Conservation (phyloP, 1,140 invertebrate species). For the Melanaphis sacchari region DNA sequence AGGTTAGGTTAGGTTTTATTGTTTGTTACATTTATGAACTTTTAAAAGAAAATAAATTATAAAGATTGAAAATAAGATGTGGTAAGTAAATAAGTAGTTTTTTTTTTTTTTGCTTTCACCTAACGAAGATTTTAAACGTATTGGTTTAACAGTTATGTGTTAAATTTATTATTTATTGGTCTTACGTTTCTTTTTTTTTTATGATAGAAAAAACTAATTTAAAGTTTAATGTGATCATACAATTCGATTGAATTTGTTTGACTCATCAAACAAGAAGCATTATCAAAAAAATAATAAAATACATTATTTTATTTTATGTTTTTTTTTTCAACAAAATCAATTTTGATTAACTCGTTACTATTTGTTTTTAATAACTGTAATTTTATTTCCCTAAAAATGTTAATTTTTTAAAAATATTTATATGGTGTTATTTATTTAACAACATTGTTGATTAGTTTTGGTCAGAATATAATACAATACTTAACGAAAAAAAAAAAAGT, state of each 20-base stretch:
- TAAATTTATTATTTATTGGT: not conserved
- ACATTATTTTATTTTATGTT: not conserved
- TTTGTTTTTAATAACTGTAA: not conserved
- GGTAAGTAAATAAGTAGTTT: not conserved
- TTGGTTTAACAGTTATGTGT: not conserved
- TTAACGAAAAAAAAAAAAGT: not conserved
- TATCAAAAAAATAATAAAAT: not conserved
- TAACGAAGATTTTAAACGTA: not conserved
- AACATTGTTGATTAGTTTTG: not conserved
- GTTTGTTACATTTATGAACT: not conserved
- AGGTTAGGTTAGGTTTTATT: too few relatives aligned
- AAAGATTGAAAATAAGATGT: not conserved
- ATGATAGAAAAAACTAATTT: not conserved
- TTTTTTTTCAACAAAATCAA: not conserved
- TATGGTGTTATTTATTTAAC: not conserved
- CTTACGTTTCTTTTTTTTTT: not conserved
- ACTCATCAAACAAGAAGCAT: not conserved
- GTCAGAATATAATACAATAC: not conserved
- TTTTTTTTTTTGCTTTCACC: not conserved
- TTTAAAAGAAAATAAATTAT: not conserved
- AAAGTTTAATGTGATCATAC: not conserved
- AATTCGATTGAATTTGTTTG: not conserved
- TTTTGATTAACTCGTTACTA: not conserved
- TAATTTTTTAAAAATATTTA: not conserved
- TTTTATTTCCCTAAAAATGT: too few relatives aligned